phyloP scores from a whole-genome alignment of 2,113 vertebrate genomes.

The Otis tarda region DNA sequence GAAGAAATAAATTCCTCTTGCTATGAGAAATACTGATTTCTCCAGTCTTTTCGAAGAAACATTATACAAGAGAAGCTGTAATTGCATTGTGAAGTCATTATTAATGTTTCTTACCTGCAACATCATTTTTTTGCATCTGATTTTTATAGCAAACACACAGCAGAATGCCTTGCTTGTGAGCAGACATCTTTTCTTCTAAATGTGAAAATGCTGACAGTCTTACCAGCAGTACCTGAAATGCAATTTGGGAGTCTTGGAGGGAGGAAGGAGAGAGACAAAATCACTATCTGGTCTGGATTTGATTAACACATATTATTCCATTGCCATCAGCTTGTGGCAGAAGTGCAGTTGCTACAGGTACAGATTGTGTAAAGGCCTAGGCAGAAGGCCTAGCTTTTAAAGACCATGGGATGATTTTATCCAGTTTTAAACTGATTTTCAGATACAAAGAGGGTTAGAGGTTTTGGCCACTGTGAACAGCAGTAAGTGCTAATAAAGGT shows the following conservation, averaged over 20 bases:
- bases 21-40: not conserved
- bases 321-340: not conserved
- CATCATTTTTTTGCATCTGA: not conserved
- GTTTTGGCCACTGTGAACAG: not conserved
- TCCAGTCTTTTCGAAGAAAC: not conserved
- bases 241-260: not conserved
- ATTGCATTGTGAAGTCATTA: not conserved
- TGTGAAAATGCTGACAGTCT: not conserved
- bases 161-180: not conserved
- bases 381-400: not conserved
- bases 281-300: not conserved
- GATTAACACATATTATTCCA: not conserved
- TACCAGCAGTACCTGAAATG: not conserved
- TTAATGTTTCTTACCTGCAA: slow-evolving; percentile 1
- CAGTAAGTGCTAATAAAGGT: not conserved
- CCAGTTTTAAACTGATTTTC: not conserved
- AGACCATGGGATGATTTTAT: not conserved
- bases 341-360: not conserved
- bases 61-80: not conserved
- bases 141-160: not conserved
- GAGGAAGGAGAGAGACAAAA: not conserved
- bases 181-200: not conserved
- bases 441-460: not conserved
- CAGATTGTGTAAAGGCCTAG: not conserved
- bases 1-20: not conserved